These are phyloP conservation scores for Psix sp. DNA, from an alignment of 1,140 invertebrate genomes.

Conservation along the genomic window DNA sequence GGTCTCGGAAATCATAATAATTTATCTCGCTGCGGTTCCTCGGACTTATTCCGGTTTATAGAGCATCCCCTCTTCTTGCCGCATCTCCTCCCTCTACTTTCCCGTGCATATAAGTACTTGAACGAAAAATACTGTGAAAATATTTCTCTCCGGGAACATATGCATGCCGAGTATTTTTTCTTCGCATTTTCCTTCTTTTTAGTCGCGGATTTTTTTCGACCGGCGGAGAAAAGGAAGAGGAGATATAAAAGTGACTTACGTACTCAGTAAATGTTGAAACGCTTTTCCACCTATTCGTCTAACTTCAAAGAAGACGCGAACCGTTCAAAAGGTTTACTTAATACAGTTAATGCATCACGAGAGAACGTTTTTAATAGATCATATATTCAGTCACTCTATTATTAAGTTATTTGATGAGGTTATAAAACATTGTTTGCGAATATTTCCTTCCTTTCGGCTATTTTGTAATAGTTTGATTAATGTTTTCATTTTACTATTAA, in stretches of 20 bases:
- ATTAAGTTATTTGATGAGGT: slow-evolving; percentile 24
- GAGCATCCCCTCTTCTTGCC: slow-evolving; percentile 4
- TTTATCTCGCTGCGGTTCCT: slow-evolving; percentile 40
- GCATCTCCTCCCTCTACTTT: background rate
- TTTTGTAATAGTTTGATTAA: too few relatives aligned
- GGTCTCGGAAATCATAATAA: slow-evolving; percentile 43
- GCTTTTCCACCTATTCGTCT: slow-evolving; percentile 48
- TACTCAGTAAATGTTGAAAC: slow-evolving; percentile 54
- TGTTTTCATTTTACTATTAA: too few relatives aligned
- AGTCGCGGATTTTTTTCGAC: slow-evolving; percentile 21
- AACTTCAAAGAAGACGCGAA: slow-evolving; percentile 45
- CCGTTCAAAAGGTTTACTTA: slow-evolving; percentile 50
- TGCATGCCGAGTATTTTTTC: slow-evolving; percentile 35
- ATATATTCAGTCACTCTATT: slow-evolving; percentile 37
- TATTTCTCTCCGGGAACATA: slow-evolving; percentile 44
- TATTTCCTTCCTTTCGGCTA: too few relatives aligned
- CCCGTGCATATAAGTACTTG: slow-evolving; percentile 34
- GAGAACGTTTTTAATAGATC: slow-evolving; percentile 45
- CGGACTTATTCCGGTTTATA: slow-evolving; percentile 45
- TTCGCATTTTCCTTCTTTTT: slow-evolving; percentile 25
- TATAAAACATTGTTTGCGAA: too few relatives aligned
- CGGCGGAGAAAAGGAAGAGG: slow-evolving; percentile 30
- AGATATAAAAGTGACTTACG: slow-evolving; percentile 51
- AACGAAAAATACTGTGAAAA: slow-evolving; percentile 48
- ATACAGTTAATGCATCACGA: slow-evolving; percentile 46